Evolutionary conservation across 2,797 vertebrate genomes (phyloP).

Genomic region (Synaphobranchus kaupii): DNA sequence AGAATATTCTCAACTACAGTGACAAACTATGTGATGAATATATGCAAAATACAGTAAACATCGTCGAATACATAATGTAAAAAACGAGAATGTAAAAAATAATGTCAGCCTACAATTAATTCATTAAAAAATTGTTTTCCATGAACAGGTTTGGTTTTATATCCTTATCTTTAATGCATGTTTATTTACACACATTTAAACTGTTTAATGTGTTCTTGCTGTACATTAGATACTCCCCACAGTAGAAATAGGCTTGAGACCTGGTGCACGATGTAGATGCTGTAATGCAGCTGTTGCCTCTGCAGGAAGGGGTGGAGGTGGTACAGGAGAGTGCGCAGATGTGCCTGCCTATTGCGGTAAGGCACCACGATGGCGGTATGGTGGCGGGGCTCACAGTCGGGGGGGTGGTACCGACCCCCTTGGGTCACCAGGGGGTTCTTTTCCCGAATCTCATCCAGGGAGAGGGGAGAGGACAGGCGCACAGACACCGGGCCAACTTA

Average conservation of each 20-base stretch:
- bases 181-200: not conserved
- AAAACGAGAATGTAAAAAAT: not conserved
- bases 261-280: conserved; percentile 98
- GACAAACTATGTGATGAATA: not conserved
- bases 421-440: conserved; percentile 82
- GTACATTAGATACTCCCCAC: not conserved
- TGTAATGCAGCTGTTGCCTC: conserved; percentile 93
- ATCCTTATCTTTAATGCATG: not conserved
- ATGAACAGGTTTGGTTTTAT: not conserved
- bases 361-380: conserved; percentile 91
- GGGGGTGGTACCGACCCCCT: conserved; percentile 84
- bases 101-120: not conserved
- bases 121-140: not conserved
- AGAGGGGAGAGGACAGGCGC: conserved; percentile 78
- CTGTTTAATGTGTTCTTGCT: not conserved
- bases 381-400: conserved; percentile 82
- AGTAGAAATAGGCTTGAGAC: conserved; percentile 58
- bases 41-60: not conserved
- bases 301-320: conserved; percentile 95
- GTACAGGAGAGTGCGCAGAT: conserved; percentile 90
- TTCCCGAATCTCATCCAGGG: conserved; percentile 80
- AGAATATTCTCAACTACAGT: not conserved
- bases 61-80: not conserved
- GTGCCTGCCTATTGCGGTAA: conserved; percentile 86
- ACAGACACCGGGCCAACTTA: conserved; percentile 90